Percentiles rank a stretch among this genome's conserved stretches.
Evolutionary conservation across 2,113 vertebrate species (phyloP).

Genomic region (Tragelaphus strepsiceros): DNA sequence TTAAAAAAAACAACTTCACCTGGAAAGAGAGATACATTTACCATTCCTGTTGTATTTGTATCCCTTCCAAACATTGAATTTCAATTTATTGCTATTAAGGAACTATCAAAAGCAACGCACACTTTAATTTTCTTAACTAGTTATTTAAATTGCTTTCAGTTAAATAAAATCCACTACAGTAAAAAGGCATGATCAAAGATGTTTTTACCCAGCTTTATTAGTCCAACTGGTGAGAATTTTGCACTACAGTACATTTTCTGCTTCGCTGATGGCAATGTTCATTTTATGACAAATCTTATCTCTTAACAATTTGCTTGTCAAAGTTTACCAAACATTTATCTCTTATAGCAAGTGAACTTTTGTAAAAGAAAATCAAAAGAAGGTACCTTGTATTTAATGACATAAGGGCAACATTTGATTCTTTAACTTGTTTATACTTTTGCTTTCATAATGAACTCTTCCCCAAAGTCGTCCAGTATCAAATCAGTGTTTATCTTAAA

Average conservation of each 20-base stretch:
- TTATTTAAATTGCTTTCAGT: neutral
- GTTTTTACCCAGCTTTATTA: neutral
- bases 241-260: neutral
- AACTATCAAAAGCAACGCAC: neutral
- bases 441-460: neutral
- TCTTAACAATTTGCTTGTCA: neutral
- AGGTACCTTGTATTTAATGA: neutral
- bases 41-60: neutral
- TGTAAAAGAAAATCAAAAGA: neutral
- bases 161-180: conserved; percentile 20
- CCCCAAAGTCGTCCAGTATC: neutral
- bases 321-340: neutral
- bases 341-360: neutral
- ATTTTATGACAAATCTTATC: neutral
- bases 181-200: neutral
- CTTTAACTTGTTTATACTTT: neutral
- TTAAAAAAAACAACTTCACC: neutral
- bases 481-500: neutral
- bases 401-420: neutral
- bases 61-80: neutral
- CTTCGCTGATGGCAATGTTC: neutral
- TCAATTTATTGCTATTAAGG: neutral
- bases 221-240: neutral
- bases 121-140: conserved; percentile 8
- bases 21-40: neutral